Evolutionary conservation across 2,113 vertebrate species (phyloP), one percentile per base, ranked within the genome.

Genomic region (Oncorhynchus tshawytscha): DNA sequence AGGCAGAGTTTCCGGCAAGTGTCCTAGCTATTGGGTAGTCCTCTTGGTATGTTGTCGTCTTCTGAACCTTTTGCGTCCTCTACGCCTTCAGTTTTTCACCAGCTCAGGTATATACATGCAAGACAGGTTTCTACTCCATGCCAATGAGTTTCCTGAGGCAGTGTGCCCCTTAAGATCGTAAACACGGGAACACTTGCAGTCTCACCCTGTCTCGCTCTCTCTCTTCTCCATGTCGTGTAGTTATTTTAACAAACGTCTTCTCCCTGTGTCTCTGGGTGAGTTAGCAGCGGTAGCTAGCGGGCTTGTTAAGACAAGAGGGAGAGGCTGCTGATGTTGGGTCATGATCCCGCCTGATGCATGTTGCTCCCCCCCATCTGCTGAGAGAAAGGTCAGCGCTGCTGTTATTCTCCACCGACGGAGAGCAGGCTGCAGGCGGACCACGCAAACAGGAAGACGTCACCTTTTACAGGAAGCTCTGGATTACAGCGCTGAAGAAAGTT

Each of bases 261-360:
- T 5, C 13, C 51, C 34, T 29, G 68, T 65, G 31, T 71, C 68
- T 48, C 64, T 77, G 60, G 39, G 68, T 60, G 69, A 54, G 2
- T 60, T 76, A 54, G 5, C 73, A 39, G 60, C 62, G 59, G 59
- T 27, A 71, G 75, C 72, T 27, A 34, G 72, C 71, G 24, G 3
- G 67, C 62, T 76, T 78, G 79, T 84, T 81, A 79, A 49, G 73
- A 78, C 77, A 68, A 60, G 54, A 29, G 60, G 70, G 49, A 79
- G 64, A 73, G 31, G 60, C 22, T 24, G 74, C 48, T 69, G 67
- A 75, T 24, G 66, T 69, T 2, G 49, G 68, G 59, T 57, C 67
- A 34, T 67, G 57, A 71, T 57, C 27, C 71, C 18, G 24, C 27
- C 65, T 27, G 71, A 64, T 64, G 57, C 48, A 60, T 51, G 54